Percentiles rank a stretch among this genome's conserved stretches.
Evolutionary conservation across 2,888 invertebrate species (phyloP).

Genomic region (Phrixothrix hirtus): DNA sequence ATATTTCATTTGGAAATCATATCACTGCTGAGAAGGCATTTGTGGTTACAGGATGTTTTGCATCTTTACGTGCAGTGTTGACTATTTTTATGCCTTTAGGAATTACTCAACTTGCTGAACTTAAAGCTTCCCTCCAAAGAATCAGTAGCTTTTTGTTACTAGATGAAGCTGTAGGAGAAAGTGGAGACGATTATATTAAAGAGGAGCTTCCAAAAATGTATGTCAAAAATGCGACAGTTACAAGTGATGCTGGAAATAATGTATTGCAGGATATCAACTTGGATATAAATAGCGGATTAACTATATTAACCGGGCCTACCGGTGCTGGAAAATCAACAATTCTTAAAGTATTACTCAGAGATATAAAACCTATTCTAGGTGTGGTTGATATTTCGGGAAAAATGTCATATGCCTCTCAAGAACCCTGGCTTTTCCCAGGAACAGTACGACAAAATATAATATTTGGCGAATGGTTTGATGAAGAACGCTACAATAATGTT

Average conservation of each 20-base stretch:
- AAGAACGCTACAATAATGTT: slow-evolving; percentile 61
- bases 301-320: slow-evolving; percentile 64
- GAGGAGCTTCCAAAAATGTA: not conserved
- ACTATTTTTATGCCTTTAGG: slow-evolving; percentile 88
- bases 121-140: slow-evolving; percentile 72
- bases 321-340: slow-evolving; percentile 65
- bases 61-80: slow-evolving; percentile 82
- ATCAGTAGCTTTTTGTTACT: slow-evolving; percentile 66
- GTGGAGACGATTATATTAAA: slow-evolving; percentile 22
- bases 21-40: slow-evolving; percentile 86
- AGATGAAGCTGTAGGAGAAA: slow-evolving; percentile 60
- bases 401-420: slow-evolving; percentile 61
- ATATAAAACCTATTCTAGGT: slow-evolving; percentile 68
- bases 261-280: slow-evolving; percentile 53
- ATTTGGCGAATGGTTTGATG: slow-evolving; percentile 66
- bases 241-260: slow-evolving; percentile 52
- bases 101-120: slow-evolving; percentile 79
- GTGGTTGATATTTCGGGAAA: slow-evolving; percentile 65
- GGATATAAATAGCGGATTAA: slow-evolving; percentile 50
- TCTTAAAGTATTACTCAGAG: slow-evolving; percentile 64
- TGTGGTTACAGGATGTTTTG: slow-evolving; percentile 86
- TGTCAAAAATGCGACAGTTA: slow-evolving; percentile 65
- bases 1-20: slow-evolving; percentile 68
- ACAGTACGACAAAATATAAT: slow-evolving; percentile 74
- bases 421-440: slow-evolving; percentile 63